Base-by-base conservation (phyloP, 2,113 vertebrate species). In the Siniperca knerii region DNA sequence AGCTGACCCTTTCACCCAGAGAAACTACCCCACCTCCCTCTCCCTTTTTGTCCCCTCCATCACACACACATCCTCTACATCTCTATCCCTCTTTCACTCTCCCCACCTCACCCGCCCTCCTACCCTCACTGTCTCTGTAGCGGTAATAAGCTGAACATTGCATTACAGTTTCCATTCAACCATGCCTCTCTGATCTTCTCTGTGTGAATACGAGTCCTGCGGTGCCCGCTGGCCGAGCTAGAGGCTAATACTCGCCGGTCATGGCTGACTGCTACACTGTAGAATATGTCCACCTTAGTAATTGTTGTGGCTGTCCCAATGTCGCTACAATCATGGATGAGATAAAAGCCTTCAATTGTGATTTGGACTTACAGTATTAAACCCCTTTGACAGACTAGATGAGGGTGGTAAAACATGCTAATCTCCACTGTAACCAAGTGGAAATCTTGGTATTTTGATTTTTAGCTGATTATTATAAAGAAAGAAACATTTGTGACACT, bases 101-200 rank as follows among this genome's bases (percentile, higher is more conserved):
- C 21, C 67, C 40, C 16, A 15, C 50, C n/a, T 35, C 75, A 2
- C 71, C 55, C 46, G 1, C 74, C 58, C 42, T 29, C 72, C 67
- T 64, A 12, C 46, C n/a, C 79, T 72, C 61, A 54, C 68, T 40
- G 61, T 81, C 68, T 85, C 84, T 25, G 46, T 58, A 10, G 65
- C 16, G 2, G 81, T 87, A 92, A 93, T 90, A 90, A 86, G 88
- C 88, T 82, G 90, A 94, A 90, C 91, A 80, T 58, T 92, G 91
- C 89, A 91, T 88, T 90, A 86, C 87, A 89, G 87, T 92, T 89
- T 92, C 86, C 83, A 92, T 93, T 93, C 92, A 93, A 87, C 82
- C 84, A 1, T 67, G 75, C 29, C 83, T 57, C 86, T 92, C 83
- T 91, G 90, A 92, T 92, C 89, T 91, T 73, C 83, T 77, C 81